Evolutionary conservation across 2,888 invertebrate species (phyloP), one percentile per base, ranked within the genome.

Genomic region (Asteroscopus sphinx): DNA sequence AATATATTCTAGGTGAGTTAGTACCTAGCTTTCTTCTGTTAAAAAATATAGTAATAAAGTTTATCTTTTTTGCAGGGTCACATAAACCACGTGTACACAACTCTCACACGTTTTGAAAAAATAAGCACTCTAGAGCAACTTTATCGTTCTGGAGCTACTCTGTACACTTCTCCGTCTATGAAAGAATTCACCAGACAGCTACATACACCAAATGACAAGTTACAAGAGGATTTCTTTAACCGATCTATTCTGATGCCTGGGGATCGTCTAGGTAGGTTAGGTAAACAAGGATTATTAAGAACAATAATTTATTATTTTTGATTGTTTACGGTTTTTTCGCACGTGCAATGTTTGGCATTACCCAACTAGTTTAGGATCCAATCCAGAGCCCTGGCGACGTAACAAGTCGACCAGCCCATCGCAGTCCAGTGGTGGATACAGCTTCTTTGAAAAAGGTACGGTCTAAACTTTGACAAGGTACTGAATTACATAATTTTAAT

Each of bases 21-120:
- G 5, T 21, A 6, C 4, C 21, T 21, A 4, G 21, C 0, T 21
- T 21, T 21, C n/a, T 21, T 21, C 4, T 21, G 4, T 21, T 21
- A 4, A n/a, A n/a, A n/a, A n/a, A n/a, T n/a, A n/a, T n/a, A n/a
- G n/a, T n/a, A n/a, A n/a, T n/a, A n/a, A n/a, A n/a, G n/a, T n/a
- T n/a, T n/a, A n/a, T n/a, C n/a, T n/a, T 13, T 1, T 21, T 68
- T 86, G 17, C 70, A 89, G 89, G 71, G 88, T 17, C 78, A 87
- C 56, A 70, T 87, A 12, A 89, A 83, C 71, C 81, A 82, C 61
- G 72, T 79, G 11, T 88, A 83, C 60, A 85, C 89, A 25, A 85
- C 87, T 2, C 57, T 76, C 2, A 55, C 68, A 12, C 73, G 74
- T 11, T 73, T 76, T 35, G 17, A 37, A 0, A 63, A 56, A 37